Evolutionary conservation across 1,140 invertebrate species (phyloP), one percentile per base, ranked within the genome.

Genomic region (Euschistus heros): DNA sequence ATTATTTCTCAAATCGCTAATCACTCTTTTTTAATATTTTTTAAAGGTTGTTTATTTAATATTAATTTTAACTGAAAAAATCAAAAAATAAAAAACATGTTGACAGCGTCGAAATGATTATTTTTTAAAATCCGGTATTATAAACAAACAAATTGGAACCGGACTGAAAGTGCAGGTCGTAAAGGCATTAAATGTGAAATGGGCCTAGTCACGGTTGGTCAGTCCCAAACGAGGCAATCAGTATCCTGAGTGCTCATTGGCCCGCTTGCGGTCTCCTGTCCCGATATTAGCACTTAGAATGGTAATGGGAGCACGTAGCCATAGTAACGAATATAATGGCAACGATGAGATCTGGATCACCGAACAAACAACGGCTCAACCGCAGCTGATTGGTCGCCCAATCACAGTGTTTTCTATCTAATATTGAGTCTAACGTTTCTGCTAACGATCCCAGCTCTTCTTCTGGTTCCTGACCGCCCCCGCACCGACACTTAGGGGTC

Each of bases 291-390:
- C 47, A 50, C 47, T 50, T 50, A 50, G n/a, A 18, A 50, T 18
- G 2, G n/a, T 50, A 50, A 50, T 50, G 47, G 47, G 47, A 22
- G 47, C 47, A 50, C 47, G 47, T 50, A 50, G 47, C 47, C 47
- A 18, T 22, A 6, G n/a, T 50, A 50, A 50, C 47, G 47, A 50
- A 50, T 50, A 50, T 50, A 50, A 50, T 50, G 20, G 47, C 47
- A 50, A 50, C 47, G n/a, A 22, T 50, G n/a, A 50, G 47, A 50
- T 50, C 47, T 50, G 47, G 47, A 50, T 50, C 47, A 50, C n/a
- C 47, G 47, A 50, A 50, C 47, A 50, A 18, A 50, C n/a, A 22
- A 20, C 47, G n/a, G 47, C 47, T 50, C 20, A 22, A 50, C 47
- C 47, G 47, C 47, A 50, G 20, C 20, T 18, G 47, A 22, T 20